Base-by-base conservation (phyloP, 2,888 invertebrate genomes). In the Phyllotreta striolata region DNA sequence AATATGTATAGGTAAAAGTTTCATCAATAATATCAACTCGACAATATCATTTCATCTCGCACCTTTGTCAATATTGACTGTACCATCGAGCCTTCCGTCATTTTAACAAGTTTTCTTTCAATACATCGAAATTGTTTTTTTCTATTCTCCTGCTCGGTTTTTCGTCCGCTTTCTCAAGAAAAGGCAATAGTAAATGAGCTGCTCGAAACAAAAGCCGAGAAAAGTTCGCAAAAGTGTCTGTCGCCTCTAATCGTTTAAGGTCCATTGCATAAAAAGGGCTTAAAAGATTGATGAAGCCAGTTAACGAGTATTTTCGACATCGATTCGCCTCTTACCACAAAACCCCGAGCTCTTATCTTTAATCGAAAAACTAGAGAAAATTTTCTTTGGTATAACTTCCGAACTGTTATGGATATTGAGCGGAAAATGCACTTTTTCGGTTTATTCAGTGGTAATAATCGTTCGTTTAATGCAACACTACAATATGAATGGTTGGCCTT, bases 271-370 rank as follows among this genome's bases (percentile, higher is more conserved):
- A 60, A 60, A 60, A 52, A 60, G 52, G 54, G 54, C 52, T 54
- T 44, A 52, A 24, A 44, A 60, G 60, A 60, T 60, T 60, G 60
- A 60, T 60, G 60, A 52, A 60, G 52, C 52, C 44, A 60, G 60
- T 60, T 59, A 59, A 59, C 51, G 51, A 59, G 60, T 47, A 52
- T 37, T 12, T 37, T 51, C 7, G 54, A 43, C 39, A 52, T 8
- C 13, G 13, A 13, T 57, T 39, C 24, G 46, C 24, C 47, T 38
- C 13, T 12, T 47, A 13, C 34, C 35, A 44, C 43, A 43, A 35
- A 56, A 56, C 47, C 10, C 10, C 14, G 59, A 12, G 49, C 35
- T 49, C 49, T 49, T 35, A 49, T 34, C 49, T 49, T 49, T 49
- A 49, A 49, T 49, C 49, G 49, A 49, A 49, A 49, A 49, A 34